Percentiles rank a stretch among this genome's conserved stretches.
Conservation (phyloP, 2,888 invertebrate genomes). For the Caenorhabditis auriculariae region DNA sequence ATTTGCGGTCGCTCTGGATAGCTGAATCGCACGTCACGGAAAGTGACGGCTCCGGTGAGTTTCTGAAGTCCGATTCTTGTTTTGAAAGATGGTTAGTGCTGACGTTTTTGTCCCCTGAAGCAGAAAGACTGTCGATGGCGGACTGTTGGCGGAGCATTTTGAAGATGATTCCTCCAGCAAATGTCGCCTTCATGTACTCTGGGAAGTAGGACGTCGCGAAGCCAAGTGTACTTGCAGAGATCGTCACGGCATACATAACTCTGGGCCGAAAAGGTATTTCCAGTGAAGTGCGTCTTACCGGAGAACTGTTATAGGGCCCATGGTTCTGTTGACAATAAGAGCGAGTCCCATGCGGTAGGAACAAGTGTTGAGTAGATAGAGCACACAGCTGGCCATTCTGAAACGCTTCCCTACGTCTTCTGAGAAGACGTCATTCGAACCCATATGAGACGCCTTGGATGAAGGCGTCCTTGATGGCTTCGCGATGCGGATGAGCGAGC, state of each 20-base stretch:
- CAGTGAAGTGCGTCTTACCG: too few species aligned
- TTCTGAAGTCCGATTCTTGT: conserved; percentile 16
- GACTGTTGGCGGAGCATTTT: conserved; percentile 63
- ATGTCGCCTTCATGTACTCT: conserved; percentile 64
- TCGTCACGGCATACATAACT: conserved; percentile 47
- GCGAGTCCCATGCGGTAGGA: conserved; percentile 63
- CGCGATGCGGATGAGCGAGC: conserved; percentile 42
- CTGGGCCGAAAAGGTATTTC: too few species aligned
- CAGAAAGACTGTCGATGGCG: conserved; percentile 63
- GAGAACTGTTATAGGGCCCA: conserved; percentile 23
- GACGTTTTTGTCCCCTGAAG: conserved; percentile 44
- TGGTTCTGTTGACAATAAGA: conserved; percentile 59
- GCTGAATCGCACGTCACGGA: conserved; percentile 60
- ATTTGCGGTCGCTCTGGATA: conserved; percentile 64
- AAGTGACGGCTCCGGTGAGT: conserved; percentile 45
- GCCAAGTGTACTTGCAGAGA: conserved; percentile 64
- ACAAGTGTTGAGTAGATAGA: conserved; percentile 64
- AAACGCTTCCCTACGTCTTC: conserved; percentile 3
- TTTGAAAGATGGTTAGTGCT: neutral
- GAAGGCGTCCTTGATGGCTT: conserved; percentile 43
- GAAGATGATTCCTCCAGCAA: conserved; percentile 64
- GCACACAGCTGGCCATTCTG: conserved; percentile 58
- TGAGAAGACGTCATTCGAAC: conserved; percentile 5
- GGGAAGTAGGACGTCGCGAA: conserved; percentile 63
- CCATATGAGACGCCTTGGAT: conserved; percentile 49